These are phyloP conservation scores for Erethizon dorsatum DNA, from an alignment of 2,797 vertebrate species.

Conservation along the genomic window DNA sequence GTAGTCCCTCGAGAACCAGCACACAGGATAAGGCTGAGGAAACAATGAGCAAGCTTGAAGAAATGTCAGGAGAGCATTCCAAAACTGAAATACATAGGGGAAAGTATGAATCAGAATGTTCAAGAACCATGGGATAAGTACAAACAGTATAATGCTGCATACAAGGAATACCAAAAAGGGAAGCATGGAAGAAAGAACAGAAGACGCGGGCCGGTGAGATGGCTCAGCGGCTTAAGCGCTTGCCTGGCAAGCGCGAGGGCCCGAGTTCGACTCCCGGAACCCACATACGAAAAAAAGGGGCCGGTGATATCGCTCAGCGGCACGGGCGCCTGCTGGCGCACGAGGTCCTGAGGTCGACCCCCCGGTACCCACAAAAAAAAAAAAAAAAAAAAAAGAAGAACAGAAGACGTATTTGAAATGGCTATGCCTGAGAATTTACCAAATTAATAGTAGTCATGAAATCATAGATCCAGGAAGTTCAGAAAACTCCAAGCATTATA, in stretches of 20 bases:
- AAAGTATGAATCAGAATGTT: background rate
- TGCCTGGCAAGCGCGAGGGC: too few relatives aligned
- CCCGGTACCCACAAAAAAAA: too few relatives aligned
- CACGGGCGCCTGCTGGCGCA: too few relatives aligned
- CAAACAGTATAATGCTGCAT: background rate
- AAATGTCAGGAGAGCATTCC: background rate
- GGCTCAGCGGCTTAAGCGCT: too few relatives aligned
- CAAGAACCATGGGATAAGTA: background rate
- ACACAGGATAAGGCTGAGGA: background rate
- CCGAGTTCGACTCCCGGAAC: too few relatives aligned
- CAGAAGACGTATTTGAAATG: background rate
- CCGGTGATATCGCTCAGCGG: too few relatives aligned
- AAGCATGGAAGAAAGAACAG: background rate
- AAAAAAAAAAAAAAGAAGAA: too few relatives aligned
- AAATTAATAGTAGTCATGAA: background rate
- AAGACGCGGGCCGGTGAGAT: background rate
- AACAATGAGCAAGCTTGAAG: background rate
- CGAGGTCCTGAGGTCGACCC: too few relatives aligned
- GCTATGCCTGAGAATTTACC: background rate
- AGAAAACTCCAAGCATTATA: background rate
- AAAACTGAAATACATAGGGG: background rate
- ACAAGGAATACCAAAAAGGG: background rate
- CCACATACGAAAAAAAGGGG: too few relatives aligned
- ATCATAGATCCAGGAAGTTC: background rate
- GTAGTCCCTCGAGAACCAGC: background rate